Conservation (phyloP, 2,113 vertebrate genomes). For the Rhinolophus ferrumequinum region DNA sequence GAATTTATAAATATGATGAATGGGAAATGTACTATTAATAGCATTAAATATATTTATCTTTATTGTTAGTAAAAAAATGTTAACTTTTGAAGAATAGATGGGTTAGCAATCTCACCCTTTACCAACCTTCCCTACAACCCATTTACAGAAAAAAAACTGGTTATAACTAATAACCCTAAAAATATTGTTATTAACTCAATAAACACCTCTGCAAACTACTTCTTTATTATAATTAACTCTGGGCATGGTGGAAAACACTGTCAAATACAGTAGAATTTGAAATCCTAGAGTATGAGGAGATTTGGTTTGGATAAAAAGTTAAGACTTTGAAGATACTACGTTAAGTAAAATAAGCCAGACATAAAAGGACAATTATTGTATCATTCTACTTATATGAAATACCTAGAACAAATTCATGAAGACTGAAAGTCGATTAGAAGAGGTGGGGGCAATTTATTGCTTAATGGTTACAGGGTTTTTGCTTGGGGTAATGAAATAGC, state of each 20-base stretch:
- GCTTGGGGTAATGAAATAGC: slow-evolving; percentile 29
- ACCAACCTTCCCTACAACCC: neutral
- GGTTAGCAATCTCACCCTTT: neutral
- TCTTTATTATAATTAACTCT: slow-evolving; percentile 27
- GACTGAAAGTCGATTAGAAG: neutral
- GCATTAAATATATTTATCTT: slow-evolving; percentile 39
- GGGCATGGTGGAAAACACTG: neutral
- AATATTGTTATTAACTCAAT: slow-evolving; percentile 3
- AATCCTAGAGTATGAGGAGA: neutral
- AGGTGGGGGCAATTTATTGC: neutral
- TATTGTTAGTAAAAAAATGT: neutral
- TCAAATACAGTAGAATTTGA: slow-evolving; percentile 1
- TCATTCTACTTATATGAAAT: neutral
- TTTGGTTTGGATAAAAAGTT: slow-evolving; percentile 8
- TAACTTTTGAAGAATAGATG: neutral
- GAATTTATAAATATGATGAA: slow-evolving; percentile 15
- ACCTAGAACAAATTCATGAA: neutral
- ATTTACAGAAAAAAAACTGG: neutral
- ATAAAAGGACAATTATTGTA: neutral
- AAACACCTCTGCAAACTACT: slow-evolving; percentile 39
- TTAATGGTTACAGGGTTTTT: slow-evolving; percentile 18
- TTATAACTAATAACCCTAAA: slow-evolving; percentile 5
- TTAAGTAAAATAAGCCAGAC: slow-evolving; percentile 3
- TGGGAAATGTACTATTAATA: slow-evolving; percentile 2
- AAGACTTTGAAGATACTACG: neutral